Conservation (phyloP, 2,888 invertebrate genomes). For the Brenthis daphne region DNA sequence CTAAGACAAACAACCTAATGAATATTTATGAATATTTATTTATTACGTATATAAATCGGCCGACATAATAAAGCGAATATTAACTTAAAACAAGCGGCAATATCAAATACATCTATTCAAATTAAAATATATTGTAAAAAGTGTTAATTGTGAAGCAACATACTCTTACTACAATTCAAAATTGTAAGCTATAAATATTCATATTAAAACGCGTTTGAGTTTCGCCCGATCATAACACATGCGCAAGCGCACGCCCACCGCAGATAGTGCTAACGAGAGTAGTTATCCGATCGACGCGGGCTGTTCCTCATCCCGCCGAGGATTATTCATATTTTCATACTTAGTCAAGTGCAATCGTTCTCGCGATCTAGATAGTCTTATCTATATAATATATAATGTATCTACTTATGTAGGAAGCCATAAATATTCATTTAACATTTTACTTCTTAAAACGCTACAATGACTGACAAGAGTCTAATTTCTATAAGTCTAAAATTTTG, state of each 20-base stretch:
- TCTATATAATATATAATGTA: slow-evolving; percentile 11
- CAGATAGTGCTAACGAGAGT: slow-evolving; percentile 63
- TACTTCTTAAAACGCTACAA: too few relatives aligned
- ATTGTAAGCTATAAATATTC: slow-evolving; percentile 21
- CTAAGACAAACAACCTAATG: too few relatives aligned
- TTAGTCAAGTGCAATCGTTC: slow-evolving; percentile 35
- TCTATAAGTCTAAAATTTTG: too few relatives aligned
- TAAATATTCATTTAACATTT: not conserved
- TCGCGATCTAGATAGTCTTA: slow-evolving; percentile 26
- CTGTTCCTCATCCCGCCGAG: slow-evolving; percentile 34
- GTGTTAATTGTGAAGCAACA: slow-evolving; percentile 14
- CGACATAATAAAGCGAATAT: not conserved
- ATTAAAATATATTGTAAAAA: slow-evolving; percentile 10
- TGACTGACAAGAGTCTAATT: too few relatives aligned
- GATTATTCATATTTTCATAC: slow-evolving; percentile 49
- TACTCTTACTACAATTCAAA: slow-evolving; percentile 4
- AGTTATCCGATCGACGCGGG: slow-evolving; percentile 50
- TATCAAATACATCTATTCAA: not conserved
- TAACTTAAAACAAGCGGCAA: not conserved
- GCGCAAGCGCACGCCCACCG: slow-evolving; percentile 50
- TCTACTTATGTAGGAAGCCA: not conserved
- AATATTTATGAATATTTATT: too few relatives aligned
- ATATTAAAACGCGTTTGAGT: slow-evolving; percentile 23
- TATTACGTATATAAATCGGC: not conserved
- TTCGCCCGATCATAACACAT: slow-evolving; percentile 29